Evolutionary conservation across 2,888 invertebrate genomes (phyloP).

Genomic region (Cryptosula pallasiana): DNA sequence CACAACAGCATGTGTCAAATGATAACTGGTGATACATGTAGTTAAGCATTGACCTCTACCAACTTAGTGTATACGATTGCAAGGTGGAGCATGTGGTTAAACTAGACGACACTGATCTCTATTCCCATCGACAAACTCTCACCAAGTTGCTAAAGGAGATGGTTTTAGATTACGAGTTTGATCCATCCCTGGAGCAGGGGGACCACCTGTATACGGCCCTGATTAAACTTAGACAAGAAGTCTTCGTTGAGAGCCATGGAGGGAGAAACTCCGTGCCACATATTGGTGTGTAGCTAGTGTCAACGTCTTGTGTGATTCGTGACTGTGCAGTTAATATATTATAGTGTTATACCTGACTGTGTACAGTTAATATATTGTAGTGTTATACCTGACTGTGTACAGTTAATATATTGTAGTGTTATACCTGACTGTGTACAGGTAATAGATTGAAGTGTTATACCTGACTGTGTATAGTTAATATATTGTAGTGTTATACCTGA

Average conservation of each 20-base stretch:
- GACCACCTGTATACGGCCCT: neutral
- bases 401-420: no score
- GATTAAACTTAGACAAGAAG: neutral
- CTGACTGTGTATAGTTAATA: no score
- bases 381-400: no score
- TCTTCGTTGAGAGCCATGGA: neutral
- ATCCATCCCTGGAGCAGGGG: neutral
- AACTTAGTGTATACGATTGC: no score
- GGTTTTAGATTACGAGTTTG: constrained; percentile 19
- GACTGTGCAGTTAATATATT: neutral
- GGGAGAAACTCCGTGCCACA: neutral
- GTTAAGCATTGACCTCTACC: no score
- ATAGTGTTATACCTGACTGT: neutral
- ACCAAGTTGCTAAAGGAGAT: neutral
- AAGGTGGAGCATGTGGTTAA: neutral
- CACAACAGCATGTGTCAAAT: no score
- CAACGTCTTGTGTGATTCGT: no score
- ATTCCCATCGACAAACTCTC: neutral
- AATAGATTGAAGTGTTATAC: no score
- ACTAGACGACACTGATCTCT: neutral
- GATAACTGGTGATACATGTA: no score
- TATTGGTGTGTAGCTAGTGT: constrained; percentile 11
- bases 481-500: no score
- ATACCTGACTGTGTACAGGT: no score
- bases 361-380: no score